A percentile compares a stretch with the other conserved stretches of the same genome.
These are phyloP conservation scores for Eurytoma californica DNA, from an alignment of 2,888 invertebrate species.

Conservation along the genomic window DNA sequence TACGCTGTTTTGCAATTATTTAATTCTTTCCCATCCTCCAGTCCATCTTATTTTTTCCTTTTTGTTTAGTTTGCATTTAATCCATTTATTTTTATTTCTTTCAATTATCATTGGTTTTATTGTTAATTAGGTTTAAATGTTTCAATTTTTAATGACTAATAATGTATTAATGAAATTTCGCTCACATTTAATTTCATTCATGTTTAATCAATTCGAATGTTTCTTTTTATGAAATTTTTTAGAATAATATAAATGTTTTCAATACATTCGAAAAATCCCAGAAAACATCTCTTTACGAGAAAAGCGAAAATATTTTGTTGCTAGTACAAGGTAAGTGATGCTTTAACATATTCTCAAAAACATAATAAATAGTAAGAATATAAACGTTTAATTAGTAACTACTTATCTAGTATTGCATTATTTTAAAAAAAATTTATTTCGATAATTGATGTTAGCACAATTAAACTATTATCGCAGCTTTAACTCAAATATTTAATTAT, in stretches of 20 bases:
- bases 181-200: background rate
- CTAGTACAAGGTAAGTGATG: constrained; percentile 10
- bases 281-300: too few relatives aligned
- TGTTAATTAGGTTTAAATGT: background rate
- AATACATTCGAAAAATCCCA: too few relatives aligned
- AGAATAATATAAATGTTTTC: too few relatives aligned
- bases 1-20: constrained; percentile 65
- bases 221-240: too few relatives aligned
- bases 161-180: background rate
- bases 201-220: too few relatives aligned
- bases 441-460: too few relatives aligned
- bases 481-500: too few relatives aligned
- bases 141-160: background rate
- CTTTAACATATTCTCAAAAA: background rate
- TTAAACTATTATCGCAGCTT: too few relatives aligned
- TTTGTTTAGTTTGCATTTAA: constrained; percentile 27
- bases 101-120: background rate
- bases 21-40: constrained; percentile 35
- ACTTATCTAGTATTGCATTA: too few relatives aligned
- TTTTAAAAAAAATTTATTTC: too few relatives aligned
- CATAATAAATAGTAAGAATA: background rate
- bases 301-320: background rate
- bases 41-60: constrained; percentile 44
- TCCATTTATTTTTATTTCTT: constrained; percentile 3
- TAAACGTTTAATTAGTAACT: too few relatives aligned